phyloP scores from a whole-genome alignment of 2,797 vertebrate species.

The Sebastes paucispinis region DNA sequence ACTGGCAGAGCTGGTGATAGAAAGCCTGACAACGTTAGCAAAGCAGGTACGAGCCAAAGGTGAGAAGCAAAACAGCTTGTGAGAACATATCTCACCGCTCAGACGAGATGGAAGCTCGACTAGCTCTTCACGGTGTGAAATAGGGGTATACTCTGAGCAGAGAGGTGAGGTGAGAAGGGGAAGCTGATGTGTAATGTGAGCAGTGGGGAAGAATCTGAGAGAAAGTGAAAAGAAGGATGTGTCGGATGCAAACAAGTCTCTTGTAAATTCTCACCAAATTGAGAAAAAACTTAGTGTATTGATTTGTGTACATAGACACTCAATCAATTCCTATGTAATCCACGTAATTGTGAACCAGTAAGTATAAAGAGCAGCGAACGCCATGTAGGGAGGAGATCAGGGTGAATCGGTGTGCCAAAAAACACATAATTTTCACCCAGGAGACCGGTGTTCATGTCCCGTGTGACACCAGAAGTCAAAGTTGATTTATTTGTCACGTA shows the following conservation, averaged over 20 bases:
- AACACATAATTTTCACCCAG: too few relatives aligned
- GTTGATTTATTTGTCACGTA: too few relatives aligned
- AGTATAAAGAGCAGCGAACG: too few relatives aligned
- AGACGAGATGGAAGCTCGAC: neutral
- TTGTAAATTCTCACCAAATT: neutral
- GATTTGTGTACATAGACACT: too few relatives aligned
- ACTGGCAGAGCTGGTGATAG: neutral
- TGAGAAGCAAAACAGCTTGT: conserved; percentile 13
- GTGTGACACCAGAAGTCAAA: too few relatives aligned
- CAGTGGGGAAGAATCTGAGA: neutral
- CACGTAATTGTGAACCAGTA: too few relatives aligned
- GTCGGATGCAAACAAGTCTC: neutral
- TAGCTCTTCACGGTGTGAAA: conserved; percentile 15
- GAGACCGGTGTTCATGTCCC: fast-evolving
- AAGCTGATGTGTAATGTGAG: neutral
- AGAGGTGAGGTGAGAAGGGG: neutral
- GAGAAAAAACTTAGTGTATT: too few relatives aligned
- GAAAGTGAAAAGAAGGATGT: neutral
- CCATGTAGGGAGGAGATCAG: too few relatives aligned
- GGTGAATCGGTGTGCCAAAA: too few relatives aligned
- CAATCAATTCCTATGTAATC: too few relatives aligned
- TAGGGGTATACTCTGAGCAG: neutral
- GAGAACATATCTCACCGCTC: neutral
- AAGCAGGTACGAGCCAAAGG: neutral
- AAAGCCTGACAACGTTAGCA: neutral